Conservation (phyloP, 2,797 vertebrate species). For the Petrocephalus schoutedeni region DNA sequence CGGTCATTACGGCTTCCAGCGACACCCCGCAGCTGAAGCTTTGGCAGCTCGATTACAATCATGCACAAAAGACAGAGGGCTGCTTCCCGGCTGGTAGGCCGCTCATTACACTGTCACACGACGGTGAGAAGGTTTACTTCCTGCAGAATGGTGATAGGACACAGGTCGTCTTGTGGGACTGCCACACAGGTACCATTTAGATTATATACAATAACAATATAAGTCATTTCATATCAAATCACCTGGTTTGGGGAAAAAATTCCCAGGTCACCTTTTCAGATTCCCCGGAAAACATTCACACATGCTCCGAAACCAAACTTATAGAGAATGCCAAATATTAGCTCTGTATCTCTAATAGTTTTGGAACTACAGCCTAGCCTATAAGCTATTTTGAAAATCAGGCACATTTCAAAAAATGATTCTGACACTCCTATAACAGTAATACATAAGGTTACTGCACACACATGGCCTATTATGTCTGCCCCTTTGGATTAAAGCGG, state of each 20-base stretch:
- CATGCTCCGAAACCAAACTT: no score
- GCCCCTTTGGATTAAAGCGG: not conserved
- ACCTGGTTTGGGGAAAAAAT: not conserved
- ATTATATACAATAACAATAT: not conserved
- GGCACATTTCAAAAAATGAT: no score
- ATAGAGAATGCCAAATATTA: no score
- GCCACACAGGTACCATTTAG: conserved; percentile 54
- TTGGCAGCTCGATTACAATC: conserved; percentile 62
- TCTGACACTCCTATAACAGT: not conserved
- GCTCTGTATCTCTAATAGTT: not conserved
- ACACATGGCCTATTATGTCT: not conserved
- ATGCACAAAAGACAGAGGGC: conserved; percentile 38
- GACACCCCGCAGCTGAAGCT: conserved; percentile 47
- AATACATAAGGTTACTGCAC: not conserved
- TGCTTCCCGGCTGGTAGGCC: conserved; percentile 57
- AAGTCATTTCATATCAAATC: not conserved
- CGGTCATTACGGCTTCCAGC: conserved; percentile 63
- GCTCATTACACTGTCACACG: conserved; percentile 51
- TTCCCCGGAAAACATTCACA: not conserved
- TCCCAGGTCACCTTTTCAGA: not conserved
- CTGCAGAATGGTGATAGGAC: conserved; percentile 54
- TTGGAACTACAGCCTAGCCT: no score
- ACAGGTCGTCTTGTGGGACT: conserved; percentile 68
- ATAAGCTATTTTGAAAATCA: no score
- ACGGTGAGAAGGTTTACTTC: conserved; percentile 58